phyloP scores from a whole-genome alignment of 1,140 invertebrate genomes.

The Drosophila nigrodunni region DNA sequence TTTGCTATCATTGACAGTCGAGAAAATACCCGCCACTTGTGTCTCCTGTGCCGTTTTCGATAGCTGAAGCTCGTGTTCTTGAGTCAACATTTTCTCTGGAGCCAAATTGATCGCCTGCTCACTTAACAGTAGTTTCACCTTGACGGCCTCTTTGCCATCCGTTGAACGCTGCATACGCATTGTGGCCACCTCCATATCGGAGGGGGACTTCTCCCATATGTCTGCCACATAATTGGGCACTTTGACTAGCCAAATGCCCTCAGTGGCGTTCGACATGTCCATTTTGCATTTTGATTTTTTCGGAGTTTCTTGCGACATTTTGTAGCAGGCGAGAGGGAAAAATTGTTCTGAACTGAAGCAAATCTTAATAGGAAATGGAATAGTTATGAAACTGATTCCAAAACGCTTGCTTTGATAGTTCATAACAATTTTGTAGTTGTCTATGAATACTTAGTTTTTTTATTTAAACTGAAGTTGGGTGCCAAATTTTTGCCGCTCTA shows the following conservation, averaged over 20 bases:
- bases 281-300: neutral
- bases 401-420: neutral
- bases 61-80: constrained; percentile 24
- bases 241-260: constrained; percentile 26
- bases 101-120: constrained; percentile 1
- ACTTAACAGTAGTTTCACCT: constrained; percentile 7
- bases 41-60: neutral
- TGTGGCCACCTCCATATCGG: constrained; percentile 32
- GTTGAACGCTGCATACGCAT: constrained; percentile 11
- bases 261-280: neutral
- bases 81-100: neutral
- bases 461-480: neutral
- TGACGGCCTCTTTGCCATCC: neutral
- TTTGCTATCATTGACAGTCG: neutral
- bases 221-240: constrained; percentile 32
- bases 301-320: constrained; percentile 5
- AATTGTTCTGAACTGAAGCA: neutral
- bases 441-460: neutral
- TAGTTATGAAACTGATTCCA: neutral
- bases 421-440: neutral
- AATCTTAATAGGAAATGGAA: neutral
- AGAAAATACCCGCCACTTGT: constrained; percentile 15
- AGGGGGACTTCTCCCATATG: constrained; percentile 18
- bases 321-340: neutral
- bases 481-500: neutral